Evolutionary conservation across 2,888 invertebrate species (phyloP), one percentile per base, ranked within the genome.

Genomic region (Hirudinaria manillensis): DNA sequence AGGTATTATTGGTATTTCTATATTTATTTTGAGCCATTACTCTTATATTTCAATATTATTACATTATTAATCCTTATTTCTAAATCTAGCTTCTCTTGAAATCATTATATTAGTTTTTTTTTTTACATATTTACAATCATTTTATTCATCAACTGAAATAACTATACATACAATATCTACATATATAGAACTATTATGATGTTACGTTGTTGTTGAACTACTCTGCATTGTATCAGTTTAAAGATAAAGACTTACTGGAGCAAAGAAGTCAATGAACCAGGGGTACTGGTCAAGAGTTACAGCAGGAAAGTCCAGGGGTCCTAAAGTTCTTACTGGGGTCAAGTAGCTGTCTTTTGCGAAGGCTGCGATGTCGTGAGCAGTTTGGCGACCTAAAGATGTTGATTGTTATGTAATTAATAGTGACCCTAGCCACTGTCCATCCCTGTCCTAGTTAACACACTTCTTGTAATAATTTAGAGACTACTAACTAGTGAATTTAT

Each of bases 181-280:
- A 61, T 13, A 61, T 16, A 61, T 24, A 61, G 2, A 61, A 27
- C 1, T 10, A 61, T 27, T 61, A 10, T 7, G n/a, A 61, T 1
- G n/a, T 16, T 61, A 21, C 24, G n/a, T 61, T 61, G 7, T 61
- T 61, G 29, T 27, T 53, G 53, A 19, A 61, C 19, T 10, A 16
- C 10, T 61, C 13, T 61, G 24, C n/a, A 61, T 27, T 7, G 27
- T 7, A 56, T 7, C 6, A 56, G 3, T 7, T 1, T 61, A 27
- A 24, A 16, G 2, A 61, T 61, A 27, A 61, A 27, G 32, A 83
- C 85, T 82, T 79, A 87, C 87, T 34, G 91, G 91, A 0, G 91
- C 90, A 83, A 90, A 91, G 88, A 91, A 91, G 82, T 91, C 91
- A 36, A 92, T 87, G 80, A 91, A 89, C 90, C 90, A 91, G 38